Base-by-base conservation (phyloP, 2,113 vertebrate genomes). In the Podarcis cretensis region DNA sequence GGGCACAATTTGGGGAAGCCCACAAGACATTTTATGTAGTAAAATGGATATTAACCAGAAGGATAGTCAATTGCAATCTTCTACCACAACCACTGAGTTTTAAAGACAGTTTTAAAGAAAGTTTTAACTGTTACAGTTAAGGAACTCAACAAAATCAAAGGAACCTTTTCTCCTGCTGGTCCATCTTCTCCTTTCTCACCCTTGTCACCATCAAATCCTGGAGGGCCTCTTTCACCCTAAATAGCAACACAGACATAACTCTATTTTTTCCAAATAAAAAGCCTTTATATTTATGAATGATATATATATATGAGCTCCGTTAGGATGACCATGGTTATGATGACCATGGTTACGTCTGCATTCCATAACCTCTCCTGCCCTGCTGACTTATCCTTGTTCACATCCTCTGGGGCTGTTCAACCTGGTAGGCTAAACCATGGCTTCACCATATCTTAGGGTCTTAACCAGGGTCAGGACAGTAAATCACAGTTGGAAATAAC, bases 181-280 rank as follows among this genome's bases (percentile, higher is more conserved):
- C 98, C 98, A 0, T 98, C 98, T 90, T 99, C 98, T 30, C 98
- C 98, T 91, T 99, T 99, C 91, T 99, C 98, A n/a, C 98, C 98
- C 97, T 99, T 99, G 95, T 99, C 98, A 2, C 98, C 98, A 1
- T 99, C 98, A 94, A 98, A 98, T 3, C 98, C 98, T 0, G 98
- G 96, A 20, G 93, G 94, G 4, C 98, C 98, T 75, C 78, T 95
- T 37, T 97, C 97, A 3, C 98, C 98, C 98, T 99, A 89, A 27
- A 90, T 93, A 93, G 20, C 84, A 66, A 93, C 10, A 35, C 12
- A 73, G 32, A 13, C 3, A 32, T 4, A 14, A 3, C 7, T 12
- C 35, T 37, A 37, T 43, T 13, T 6, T 27, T 25, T 4, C 23
- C 20, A 23, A 54, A 32, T 4, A 7, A 40, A 65, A 66, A 20